Percentiles rank a stretch among this genome's conserved stretches.
phyloP scores from a whole-genome alignment of 2,888 invertebrate species.

The Salticus scenicus region DNA sequence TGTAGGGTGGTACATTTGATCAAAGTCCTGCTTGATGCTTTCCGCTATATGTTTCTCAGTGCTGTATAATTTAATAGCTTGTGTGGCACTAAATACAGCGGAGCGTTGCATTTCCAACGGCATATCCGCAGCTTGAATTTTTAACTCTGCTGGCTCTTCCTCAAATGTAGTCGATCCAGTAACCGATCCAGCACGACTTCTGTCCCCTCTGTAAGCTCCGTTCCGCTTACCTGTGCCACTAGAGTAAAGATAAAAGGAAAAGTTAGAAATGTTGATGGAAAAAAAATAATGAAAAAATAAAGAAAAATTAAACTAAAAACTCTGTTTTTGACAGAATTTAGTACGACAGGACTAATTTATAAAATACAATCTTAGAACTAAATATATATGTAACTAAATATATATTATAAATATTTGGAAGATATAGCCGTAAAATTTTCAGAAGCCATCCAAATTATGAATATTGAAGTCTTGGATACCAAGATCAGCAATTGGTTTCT shows the following conservation, averaged over 20 bases:
- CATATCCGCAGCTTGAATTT: slow-evolving; percentile 73
- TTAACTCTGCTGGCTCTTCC: slow-evolving; percentile 67
- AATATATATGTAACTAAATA: too few relatives aligned
- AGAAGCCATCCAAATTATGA: too few relatives aligned
- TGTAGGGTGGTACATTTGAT: slow-evolving; percentile 72
- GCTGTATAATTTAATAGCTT: slow-evolving; percentile 71
- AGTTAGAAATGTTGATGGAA: too few relatives aligned
- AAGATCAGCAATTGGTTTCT: too few relatives aligned
- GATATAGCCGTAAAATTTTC: too few relatives aligned
- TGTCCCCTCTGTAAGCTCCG: neutral
- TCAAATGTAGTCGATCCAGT: slow-evolving; percentile 62
- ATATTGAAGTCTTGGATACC: too few relatives aligned
- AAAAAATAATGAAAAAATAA: too few relatives aligned
- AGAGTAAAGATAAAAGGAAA: neutral
- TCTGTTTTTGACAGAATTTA: too few relatives aligned
- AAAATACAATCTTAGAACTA: too few relatives aligned
- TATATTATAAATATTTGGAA: too few relatives aligned
- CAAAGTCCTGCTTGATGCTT: slow-evolving; percentile 73
- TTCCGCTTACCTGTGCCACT: neutral
- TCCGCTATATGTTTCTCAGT: slow-evolving; percentile 73
- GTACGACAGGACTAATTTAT: too few relatives aligned
- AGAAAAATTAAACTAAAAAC: too few relatives aligned
- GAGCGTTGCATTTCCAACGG: slow-evolving; percentile 72
- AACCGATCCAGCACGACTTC: slow-evolving; percentile 41
- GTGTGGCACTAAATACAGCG: slow-evolving; percentile 71